Evolutionary conservation across 2,888 invertebrate genomes (phyloP), one percentile per base, ranked within the genome.

Genomic region (Mythimna loreyi): DNA sequence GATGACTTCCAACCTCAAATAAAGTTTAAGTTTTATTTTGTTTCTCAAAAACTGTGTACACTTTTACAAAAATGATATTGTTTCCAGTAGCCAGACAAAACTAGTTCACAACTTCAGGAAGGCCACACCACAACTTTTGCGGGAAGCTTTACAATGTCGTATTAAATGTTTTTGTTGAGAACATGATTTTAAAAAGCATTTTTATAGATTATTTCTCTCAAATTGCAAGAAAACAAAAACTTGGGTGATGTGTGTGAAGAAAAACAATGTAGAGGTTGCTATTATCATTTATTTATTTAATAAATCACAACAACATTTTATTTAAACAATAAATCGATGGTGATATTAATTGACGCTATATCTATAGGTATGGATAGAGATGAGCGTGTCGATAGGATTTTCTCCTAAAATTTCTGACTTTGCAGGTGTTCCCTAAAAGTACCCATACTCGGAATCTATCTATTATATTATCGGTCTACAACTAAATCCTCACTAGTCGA

Each of bases 291-390:
- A 74, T 83, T 82, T 75, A 72, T 77, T 90, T 85, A 85, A 84
- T 84, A 86, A 87, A 90, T 89, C 79, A 87, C 90, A 91, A 90
- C 85, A 90, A 89, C 79, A 81, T 86, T 86, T 73, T 83, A 82
- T 81, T 81, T 55, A 88, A 85, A 85, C 79, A 86, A 85, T 83
- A 82, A 69, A 87, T 86, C 82, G 76, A 87, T 85, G 75, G 78
- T 87, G 82, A 82, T 78, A 79, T 78, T 90, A 91, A 91, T 91
- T 92, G 91, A 92, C 91, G 72, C 85, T 89, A 90, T 84, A 82
- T 70, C 87, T 89, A 88, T 80, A 55, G 49, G 64, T 59, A 83
- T 74, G 67, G 47, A 67, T 64, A 57, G 65, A 69, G 30, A 56
- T 73, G 74, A 77, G 67, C 21, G 53, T 45, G 71, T 72, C 81